A percentile compares a stretch with the other conserved stretches of the same genome.
Evolutionary conservation across 1,140 invertebrate species (phyloP).

Genomic region (Tribolium castaneum): DNA sequence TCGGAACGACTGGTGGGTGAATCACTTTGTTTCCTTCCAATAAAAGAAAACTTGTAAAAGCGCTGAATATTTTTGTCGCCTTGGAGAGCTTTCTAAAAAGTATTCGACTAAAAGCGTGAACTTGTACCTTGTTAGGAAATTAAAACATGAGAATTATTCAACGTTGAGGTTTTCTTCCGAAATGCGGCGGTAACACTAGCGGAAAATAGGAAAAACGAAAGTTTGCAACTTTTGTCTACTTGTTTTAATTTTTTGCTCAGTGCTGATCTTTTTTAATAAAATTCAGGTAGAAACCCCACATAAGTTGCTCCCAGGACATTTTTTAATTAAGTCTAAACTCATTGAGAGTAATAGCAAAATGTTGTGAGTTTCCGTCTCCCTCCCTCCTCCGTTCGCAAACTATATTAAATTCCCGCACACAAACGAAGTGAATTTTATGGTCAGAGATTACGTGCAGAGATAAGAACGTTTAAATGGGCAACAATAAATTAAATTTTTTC

Average conservation of each 20-base stretch:
- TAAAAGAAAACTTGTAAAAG: neutral
- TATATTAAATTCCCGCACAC: neutral
- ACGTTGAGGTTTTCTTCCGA: too few relatives aligned
- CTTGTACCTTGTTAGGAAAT: neutral
- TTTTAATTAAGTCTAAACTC: slow-evolving; percentile 10
- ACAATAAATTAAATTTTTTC: slow-evolving; percentile 5
- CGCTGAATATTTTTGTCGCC: neutral
- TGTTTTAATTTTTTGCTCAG: too few relatives aligned
- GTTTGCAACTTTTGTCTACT: too few relatives aligned
- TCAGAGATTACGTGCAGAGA: neutral
- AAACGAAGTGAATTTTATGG: neutral
- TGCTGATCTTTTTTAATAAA: slow-evolving; percentile 12
- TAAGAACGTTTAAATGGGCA: neutral
- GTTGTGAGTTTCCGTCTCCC: neutral
- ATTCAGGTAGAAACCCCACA: neutral
- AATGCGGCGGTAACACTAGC: too few relatives aligned
- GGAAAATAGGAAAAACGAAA: too few relatives aligned
- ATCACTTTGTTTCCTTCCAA: neutral
- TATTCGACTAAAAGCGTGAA: neutral
- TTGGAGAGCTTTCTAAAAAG: neutral
- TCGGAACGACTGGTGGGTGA: too few relatives aligned
- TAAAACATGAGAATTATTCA: neutral
- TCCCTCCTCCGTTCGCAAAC: neutral
- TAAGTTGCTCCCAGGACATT: neutral
- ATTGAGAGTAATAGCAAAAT: neutral